phyloP scores from a whole-genome alignment of 2,888 invertebrate genomes.

The Pristionchus mayeri region DNA sequence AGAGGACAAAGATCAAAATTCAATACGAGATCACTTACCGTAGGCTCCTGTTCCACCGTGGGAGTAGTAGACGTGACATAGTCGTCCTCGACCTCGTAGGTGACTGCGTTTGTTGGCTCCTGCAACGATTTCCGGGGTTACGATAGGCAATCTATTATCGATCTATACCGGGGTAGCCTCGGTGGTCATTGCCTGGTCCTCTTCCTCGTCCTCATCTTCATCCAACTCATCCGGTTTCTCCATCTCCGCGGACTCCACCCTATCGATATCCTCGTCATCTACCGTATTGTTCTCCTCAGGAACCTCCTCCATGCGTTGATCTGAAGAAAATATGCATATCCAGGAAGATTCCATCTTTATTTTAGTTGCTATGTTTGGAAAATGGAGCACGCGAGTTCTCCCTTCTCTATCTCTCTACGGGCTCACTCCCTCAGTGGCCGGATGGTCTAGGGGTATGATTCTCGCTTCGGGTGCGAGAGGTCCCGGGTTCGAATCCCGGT shows the following conservation, averaged over 20 bases:
- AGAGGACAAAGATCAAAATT: neutral
- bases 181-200: neutral
- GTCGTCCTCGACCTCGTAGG: slow-evolving; percentile 43
- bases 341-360: neutral
- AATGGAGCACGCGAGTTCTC: neutral
- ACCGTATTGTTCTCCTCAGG: slow-evolving; percentile 18
- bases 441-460: slow-evolving; percentile 75
- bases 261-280: slow-evolving; percentile 23
- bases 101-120: slow-evolving; percentile 32
- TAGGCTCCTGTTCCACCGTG: neutral
- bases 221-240: neutral
- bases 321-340: neutral
- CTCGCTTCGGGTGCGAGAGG: slow-evolving; percentile 77
- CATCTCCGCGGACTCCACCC: neutral
- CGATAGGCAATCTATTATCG: neutral
- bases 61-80: slow-evolving; percentile 40
- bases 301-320: slow-evolving; percentile 33
- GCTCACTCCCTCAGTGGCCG: slow-evolving; percentile 53
- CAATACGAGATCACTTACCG: neutral
- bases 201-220: neutral
- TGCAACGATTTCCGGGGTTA: neutral
- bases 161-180: neutral
- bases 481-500: slow-evolving; percentile 76
- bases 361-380: neutral
- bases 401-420: neutral